Evolutionary conservation across 2,888 invertebrate genomes (phyloP).

Genomic region (Beris chalybata): DNA sequence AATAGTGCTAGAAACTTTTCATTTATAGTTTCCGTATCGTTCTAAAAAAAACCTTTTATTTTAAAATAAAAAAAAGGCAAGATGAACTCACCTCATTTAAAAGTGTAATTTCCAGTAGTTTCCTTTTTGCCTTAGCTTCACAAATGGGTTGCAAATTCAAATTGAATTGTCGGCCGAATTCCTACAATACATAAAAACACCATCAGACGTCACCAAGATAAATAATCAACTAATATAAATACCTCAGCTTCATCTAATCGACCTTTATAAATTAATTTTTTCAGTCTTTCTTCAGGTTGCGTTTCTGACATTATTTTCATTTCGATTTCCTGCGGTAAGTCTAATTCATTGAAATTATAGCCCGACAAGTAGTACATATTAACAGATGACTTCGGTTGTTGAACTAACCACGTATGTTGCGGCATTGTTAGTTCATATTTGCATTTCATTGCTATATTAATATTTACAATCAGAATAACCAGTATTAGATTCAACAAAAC

Average conservation of each 20-base stretch:
- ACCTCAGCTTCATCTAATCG: constrained; percentile 55
- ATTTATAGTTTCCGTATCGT: constrained; percentile 42
- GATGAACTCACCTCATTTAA: constrained; percentile 42
- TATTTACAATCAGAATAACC: not conserved
- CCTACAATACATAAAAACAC: constrained; percentile 41
- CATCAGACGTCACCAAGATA: not conserved
- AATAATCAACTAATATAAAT: constrained; percentile 2
- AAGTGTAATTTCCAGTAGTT: constrained; percentile 47
- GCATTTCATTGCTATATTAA: constrained; percentile 47
- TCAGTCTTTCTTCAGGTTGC: constrained; percentile 53
- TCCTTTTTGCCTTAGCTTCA: constrained; percentile 51
- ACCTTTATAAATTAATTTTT: constrained; percentile 53
- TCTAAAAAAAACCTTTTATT: constrained; percentile 36
- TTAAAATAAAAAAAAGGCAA: not conserved
- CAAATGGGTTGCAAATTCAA: constrained; percentile 53
- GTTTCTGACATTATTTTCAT: constrained; percentile 54
- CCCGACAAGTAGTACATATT: constrained; percentile 53
- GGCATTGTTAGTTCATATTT: constrained; percentile 50
- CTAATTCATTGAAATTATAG: constrained; percentile 41
- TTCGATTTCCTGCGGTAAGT: constrained; percentile 49
- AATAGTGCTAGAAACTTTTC: constrained; percentile 46
- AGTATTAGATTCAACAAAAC: not conserved
- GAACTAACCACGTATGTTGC: constrained; percentile 51
- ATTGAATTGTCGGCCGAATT: constrained; percentile 52
- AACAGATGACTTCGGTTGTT: constrained; percentile 52